phyloP scores from a whole-genome alignment of 2,797 vertebrate genomes.

The Zenarchopterus dispar region DNA sequence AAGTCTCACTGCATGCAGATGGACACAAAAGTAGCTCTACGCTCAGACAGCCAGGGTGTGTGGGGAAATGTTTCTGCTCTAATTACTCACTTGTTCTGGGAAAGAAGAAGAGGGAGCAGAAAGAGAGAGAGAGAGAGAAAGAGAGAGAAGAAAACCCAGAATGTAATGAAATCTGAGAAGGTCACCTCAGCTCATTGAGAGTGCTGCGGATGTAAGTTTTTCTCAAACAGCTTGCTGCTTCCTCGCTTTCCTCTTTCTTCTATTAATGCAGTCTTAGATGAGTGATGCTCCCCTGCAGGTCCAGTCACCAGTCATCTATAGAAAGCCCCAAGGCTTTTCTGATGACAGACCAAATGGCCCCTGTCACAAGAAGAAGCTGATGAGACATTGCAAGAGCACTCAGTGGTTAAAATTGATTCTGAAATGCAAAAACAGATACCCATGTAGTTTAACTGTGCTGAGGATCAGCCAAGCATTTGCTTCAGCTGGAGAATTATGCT shows the following conservation, averaged over 20 bases:
- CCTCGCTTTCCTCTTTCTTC: slow-evolving; percentile 12
- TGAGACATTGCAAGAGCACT: slow-evolving; percentile 27
- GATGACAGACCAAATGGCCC: slow-evolving; percentile 41
- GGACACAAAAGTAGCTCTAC: slow-evolving; percentile 47
- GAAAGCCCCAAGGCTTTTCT: slow-evolving; percentile 32
- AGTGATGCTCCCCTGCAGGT: slow-evolving; percentile 48
- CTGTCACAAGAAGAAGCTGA: slow-evolving; percentile 37
- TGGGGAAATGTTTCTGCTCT: slow-evolving; percentile 74
- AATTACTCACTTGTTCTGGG: slow-evolving; percentile 77
- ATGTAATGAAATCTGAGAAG: slow-evolving; percentile 75
- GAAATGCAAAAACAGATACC: slow-evolving; percentile 23
- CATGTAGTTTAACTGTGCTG: neutral
- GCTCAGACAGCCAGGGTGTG: slow-evolving; percentile 48
- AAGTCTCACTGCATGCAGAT: slow-evolving; percentile 21
- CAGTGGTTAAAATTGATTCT: slow-evolving; percentile 34
- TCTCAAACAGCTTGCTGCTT: slow-evolving; percentile 22
- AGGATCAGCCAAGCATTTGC: slow-evolving; percentile 22
- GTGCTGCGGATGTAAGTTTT: slow-evolving; percentile 50
- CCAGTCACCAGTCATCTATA: slow-evolving; percentile 32
- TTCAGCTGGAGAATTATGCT: slow-evolving; percentile 47
- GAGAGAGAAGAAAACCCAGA: slow-evolving; percentile 22
- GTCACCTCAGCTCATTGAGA: slow-evolving; percentile 71
- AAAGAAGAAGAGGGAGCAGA: slow-evolving; percentile 36
- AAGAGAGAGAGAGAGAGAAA: slow-evolving; percentile 12
- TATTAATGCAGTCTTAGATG: slow-evolving; percentile 25